These are phyloP conservation scores for Cynodonichthys magdalenae DNA, from an alignment of 2,797 vertebrate species.

Conservation along the genomic window DNA sequence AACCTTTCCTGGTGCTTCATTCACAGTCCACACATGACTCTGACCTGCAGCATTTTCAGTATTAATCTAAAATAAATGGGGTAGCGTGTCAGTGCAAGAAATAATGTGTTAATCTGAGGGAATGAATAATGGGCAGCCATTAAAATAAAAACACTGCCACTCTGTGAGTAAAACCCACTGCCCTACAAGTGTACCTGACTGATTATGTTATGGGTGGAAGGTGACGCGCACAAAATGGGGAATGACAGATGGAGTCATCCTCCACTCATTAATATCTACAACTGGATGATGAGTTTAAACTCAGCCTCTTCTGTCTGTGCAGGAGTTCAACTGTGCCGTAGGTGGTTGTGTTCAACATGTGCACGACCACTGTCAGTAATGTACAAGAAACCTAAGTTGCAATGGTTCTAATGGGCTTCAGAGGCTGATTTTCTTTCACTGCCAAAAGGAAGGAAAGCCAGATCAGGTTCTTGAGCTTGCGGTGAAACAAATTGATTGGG, in stretches of 20 bases:
- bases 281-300: conserved; percentile 67
- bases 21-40: conserved; percentile 44
- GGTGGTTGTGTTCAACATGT: conserved; percentile 7
- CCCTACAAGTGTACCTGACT: conserved; percentile 58
- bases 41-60: conserved; percentile 69
- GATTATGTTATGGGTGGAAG: conserved; percentile 67
- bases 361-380: conserved; percentile 5
- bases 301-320: conserved; percentile 25
- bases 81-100: conserved; percentile 59
- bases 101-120: conserved; percentile 67
- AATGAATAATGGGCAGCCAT: conserved; percentile 68
- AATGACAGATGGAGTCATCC: conserved; percentile 69
- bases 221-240: conserved; percentile 65
- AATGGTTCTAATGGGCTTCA: conserved; percentile 33
- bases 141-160: conserved; percentile 46
- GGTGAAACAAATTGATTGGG: conserved; percentile 54
- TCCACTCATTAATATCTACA: conserved; percentile 72
- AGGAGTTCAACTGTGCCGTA: conserved; percentile 9
- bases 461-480: conserved; percentile 45
- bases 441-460: conserved; percentile 31
- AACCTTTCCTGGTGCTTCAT: conserved; percentile 19
- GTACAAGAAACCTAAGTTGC: conserved; percentile 26
- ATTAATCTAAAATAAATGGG: conserved; percentile 73
- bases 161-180: conserved; percentile 44
- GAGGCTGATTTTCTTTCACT: conserved; percentile 41